Conservation (phyloP, 2,797 vertebrate species). For the Sebastiscus tertius region DNA sequence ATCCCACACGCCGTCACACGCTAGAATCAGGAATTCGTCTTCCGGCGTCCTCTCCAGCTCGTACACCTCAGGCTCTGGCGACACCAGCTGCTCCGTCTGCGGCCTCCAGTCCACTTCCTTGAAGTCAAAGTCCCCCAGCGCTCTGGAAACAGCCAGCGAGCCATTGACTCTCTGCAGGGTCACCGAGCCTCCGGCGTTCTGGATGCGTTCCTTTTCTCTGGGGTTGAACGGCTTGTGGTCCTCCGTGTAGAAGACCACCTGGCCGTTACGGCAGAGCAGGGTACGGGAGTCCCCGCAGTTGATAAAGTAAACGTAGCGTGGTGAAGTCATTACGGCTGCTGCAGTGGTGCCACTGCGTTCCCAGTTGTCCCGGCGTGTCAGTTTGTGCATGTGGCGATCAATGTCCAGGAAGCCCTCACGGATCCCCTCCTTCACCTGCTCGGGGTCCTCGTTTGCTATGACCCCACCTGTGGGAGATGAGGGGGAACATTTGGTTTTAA, state of each 20-base stretch:
- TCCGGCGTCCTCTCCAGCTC: constrained; percentile 75
- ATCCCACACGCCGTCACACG: constrained; percentile 89
- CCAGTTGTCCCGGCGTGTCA: constrained; percentile 78
- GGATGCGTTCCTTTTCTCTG: constrained; percentile 86
- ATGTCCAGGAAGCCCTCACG: constrained; percentile 80
- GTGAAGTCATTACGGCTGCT: constrained; percentile 78
- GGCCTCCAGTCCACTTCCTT: constrained; percentile 87
- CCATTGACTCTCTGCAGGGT: constrained; percentile 85
- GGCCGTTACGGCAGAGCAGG: constrained; percentile 77
- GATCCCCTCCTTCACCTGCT: constrained; percentile 82
- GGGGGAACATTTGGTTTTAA: not conserved
- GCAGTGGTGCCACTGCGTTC: constrained; percentile 81
- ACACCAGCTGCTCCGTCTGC: constrained; percentile 87
- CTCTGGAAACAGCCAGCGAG: constrained; percentile 87
- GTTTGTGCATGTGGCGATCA: constrained; percentile 81
- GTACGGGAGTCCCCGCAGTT: constrained; percentile 87
- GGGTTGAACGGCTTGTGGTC: constrained; percentile 88
- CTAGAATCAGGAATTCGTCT: constrained; percentile 87
- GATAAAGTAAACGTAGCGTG: constrained; percentile 81
- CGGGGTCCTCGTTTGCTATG: constrained; percentile 69
- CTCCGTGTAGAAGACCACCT: constrained; percentile 86
- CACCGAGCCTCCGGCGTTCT: constrained; percentile 86
- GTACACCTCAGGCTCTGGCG: constrained; percentile 86
- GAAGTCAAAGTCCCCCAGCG: constrained; percentile 88
- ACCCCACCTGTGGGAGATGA: constrained; percentile 56